A percentile compares a stretch with the other conserved stretches of the same genome.
Conservation (phyloP, 1,140 invertebrate species). For the Rhagoletis zephyria region DNA sequence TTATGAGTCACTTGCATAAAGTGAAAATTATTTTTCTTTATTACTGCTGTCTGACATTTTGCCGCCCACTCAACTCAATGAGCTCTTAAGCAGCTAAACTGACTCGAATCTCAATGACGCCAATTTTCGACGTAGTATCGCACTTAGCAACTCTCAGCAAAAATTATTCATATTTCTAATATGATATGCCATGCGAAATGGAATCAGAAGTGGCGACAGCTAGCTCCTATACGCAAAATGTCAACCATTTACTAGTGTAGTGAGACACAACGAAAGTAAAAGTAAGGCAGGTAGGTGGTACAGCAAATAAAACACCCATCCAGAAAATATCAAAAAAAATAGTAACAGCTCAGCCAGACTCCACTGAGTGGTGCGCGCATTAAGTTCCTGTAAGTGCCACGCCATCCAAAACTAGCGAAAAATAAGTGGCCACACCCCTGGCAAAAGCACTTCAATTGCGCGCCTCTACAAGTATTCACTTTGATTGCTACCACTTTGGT, state of each 20-base stretch:
- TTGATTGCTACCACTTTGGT: conserved; percentile 10
- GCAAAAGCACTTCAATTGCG: not conserved
- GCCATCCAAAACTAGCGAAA: not conserved
- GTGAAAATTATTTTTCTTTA: no score
- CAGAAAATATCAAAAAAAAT: not conserved
- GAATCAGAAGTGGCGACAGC: not conserved
- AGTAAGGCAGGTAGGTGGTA: not conserved
- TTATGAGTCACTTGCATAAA: no score
- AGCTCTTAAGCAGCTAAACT: no score
- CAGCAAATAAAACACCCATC: not conserved
- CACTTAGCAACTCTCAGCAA: not conserved
- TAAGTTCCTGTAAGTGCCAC: not conserved
- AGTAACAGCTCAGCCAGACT: not conserved
- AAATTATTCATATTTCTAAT: not conserved
- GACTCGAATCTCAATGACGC: no score
- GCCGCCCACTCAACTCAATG: no score
- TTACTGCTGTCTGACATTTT: no score
- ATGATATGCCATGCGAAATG: not conserved
- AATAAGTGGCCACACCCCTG: not conserved
- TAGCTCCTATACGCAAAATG: not conserved
- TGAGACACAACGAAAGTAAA: not conserved
- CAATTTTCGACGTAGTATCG: not conserved
- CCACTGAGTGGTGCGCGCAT: not conserved
- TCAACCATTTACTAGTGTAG: not conserved
- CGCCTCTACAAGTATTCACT: not conserved